Evolutionary conservation across 2,113 vertebrate genomes (phyloP).

Genomic region (Melanerpes formicivorus): DNA sequence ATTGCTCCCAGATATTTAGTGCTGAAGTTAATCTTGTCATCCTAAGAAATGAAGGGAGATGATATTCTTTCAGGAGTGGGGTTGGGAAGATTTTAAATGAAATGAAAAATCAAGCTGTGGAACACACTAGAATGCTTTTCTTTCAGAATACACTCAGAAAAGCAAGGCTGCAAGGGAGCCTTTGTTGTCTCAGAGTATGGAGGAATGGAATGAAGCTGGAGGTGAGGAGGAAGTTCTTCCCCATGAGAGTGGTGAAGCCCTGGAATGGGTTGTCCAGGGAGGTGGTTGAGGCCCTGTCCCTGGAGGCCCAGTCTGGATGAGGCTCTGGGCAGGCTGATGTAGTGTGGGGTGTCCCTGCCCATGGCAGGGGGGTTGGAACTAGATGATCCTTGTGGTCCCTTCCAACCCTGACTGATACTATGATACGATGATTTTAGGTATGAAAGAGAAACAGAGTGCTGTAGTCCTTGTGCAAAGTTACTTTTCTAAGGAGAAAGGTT

Average conservation of each 20-base stretch:
- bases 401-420: too few relatives aligned
- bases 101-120: neutral
- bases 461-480: neutral
- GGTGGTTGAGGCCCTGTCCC: too few relatives aligned
- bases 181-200: neutral
- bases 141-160: neutral
- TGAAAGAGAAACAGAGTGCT: neutral
- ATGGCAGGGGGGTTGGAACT: too few relatives aligned
- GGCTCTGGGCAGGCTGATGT: too few relatives aligned
- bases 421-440: neutral
- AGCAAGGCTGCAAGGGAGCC: neutral
- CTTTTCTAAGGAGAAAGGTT: neutral
- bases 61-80: neutral
- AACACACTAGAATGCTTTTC: neutral
- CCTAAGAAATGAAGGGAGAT: neutral
- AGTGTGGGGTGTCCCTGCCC: too few relatives aligned
- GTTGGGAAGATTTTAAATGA: neutral
- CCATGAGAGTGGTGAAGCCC: too few relatives aligned
- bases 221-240: too few relatives aligned
- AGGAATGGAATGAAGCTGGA: too few relatives aligned
- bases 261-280: too few relatives aligned
- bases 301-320: too few relatives aligned
- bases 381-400: too few relatives aligned
- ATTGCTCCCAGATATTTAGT: neutral
- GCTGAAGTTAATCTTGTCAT: neutral